Conservation (phyloP, 2,113 vertebrate species). For the Conger conger region DNA sequence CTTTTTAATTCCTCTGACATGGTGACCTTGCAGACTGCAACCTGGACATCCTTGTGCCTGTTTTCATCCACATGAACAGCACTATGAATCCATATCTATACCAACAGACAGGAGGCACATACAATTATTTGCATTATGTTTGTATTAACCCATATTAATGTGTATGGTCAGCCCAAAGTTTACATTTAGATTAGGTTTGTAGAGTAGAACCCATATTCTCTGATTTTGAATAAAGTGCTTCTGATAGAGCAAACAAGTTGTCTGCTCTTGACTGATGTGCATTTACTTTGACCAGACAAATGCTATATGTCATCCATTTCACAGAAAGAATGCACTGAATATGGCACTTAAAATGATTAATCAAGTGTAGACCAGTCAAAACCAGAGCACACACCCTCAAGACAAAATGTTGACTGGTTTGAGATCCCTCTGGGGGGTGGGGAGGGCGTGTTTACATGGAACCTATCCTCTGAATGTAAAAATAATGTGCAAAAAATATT, state of each 20-base stretch:
- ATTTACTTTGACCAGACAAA: not conserved
- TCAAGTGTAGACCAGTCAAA: not conserved
- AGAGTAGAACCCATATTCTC: not conserved
- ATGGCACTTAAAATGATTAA: not conserved
- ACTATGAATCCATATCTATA: not conserved
- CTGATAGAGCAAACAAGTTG: not conserved
- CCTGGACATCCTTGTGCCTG: too few relatives aligned
- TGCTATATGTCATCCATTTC: not conserved
- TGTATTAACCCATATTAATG: too few relatives aligned
- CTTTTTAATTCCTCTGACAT: not conserved
- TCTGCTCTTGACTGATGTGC: too few relatives aligned
- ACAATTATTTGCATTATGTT: not conserved
- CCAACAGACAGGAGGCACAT: not conserved
- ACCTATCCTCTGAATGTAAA: too few relatives aligned
- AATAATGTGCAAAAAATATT: too few relatives aligned
- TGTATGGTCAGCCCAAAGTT: not conserved
- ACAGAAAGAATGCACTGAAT: not conserved
- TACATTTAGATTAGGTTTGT: not conserved
- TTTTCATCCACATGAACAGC: not conserved
- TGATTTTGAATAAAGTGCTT: not conserved
- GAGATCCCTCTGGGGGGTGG: not conserved
- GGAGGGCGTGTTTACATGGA: too few relatives aligned
- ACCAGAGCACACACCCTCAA: not conserved
- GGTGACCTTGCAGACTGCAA: not conserved
- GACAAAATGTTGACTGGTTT: not conserved